Evolutionary conservation across 2,888 invertebrate genomes (phyloP).

Genomic region (Argyresthia goedartella): DNA sequence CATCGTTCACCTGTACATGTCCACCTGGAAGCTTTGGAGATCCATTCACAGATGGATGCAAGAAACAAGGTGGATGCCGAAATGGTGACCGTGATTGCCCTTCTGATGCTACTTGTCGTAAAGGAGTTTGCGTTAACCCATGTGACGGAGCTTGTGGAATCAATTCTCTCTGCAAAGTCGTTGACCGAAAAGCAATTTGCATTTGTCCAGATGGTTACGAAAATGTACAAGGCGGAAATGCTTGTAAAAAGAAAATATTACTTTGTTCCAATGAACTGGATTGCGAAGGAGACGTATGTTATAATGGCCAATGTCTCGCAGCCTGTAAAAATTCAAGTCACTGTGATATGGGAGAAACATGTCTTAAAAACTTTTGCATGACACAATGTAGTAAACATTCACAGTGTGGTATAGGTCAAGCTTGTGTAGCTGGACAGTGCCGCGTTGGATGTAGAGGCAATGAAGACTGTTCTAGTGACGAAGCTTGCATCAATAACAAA

Average conservation of each 20-base stretch:
- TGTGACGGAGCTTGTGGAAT: constrained; percentile 86
- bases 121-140: constrained; percentile 82
- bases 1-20: constrained; percentile 84
- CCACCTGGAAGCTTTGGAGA: constrained; percentile 83
- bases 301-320: constrained; percentile 85
- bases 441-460: constrained; percentile 87
- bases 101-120: constrained; percentile 77
- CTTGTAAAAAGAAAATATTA: constrained; percentile 79
- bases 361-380: constrained; percentile 82
- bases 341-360: constrained; percentile 84
- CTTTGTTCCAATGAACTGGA: constrained; percentile 79
- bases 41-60: constrained; percentile 80
- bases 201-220: constrained; percentile 83
- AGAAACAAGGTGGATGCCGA: constrained; percentile 81
- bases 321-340: constrained; percentile 83
- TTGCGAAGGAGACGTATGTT: constrained; percentile 84
- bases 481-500: constrained; percentile 87
- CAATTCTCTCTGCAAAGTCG: constrained; percentile 85
- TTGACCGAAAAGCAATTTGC: constrained; percentile 83
- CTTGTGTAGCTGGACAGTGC: constrained; percentile 85
- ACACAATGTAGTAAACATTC: constrained; percentile 85
- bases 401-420: constrained; percentile 84
- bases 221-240: constrained; percentile 67
- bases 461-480: constrained; percentile 80
- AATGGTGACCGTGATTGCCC: constrained; percentile 83